Percentiles rank a stretch among this genome's conserved stretches.
These are phyloP conservation scores for Lepidochrysops patricia DNA, from an alignment of 2,888 invertebrate genomes.

Conservation along the genomic window DNA sequence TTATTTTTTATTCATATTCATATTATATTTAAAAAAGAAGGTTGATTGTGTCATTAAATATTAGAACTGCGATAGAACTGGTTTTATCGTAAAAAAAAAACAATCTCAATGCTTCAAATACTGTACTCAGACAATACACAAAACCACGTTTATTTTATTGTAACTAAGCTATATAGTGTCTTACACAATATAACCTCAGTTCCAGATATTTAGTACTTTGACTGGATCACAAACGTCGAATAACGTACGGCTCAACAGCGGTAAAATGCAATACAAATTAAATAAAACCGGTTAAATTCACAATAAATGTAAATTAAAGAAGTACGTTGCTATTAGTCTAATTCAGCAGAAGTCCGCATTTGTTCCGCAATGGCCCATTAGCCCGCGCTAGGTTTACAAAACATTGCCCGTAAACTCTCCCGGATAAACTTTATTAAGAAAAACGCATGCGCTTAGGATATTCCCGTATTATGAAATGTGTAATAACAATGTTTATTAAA, in stretches of 20 bases:
- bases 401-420: conserved; percentile 49
- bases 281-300: conserved; percentile 32
- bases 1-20: too few species aligned
- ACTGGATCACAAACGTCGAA: too few species aligned
- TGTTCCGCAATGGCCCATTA: conserved; percentile 59
- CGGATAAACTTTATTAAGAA: conserved; percentile 63
- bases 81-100: too few species aligned
- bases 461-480: conserved; percentile 29
- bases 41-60: not conserved
- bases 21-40: not conserved
- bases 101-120: too few species aligned
- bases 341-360: conserved; percentile 58
- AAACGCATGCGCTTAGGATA: conserved; percentile 36
- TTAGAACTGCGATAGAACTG: too few species aligned
- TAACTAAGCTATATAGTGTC: too few species aligned
- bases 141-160: too few species aligned
- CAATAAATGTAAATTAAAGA: conserved; percentile 52
- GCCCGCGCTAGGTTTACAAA: conserved; percentile 56
- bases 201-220: too few species aligned
- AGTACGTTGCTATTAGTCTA: conserved; percentile 57
- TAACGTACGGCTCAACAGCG: too few species aligned
- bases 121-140: too few species aligned
- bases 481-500: conserved; percentile 24
- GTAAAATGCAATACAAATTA: conserved; percentile 20
- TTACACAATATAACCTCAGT: too few species aligned